Evolutionary conservation across 2,113 vertebrate genomes (phyloP).

Genomic region (Anarrhichthys ocellatus): DNA sequence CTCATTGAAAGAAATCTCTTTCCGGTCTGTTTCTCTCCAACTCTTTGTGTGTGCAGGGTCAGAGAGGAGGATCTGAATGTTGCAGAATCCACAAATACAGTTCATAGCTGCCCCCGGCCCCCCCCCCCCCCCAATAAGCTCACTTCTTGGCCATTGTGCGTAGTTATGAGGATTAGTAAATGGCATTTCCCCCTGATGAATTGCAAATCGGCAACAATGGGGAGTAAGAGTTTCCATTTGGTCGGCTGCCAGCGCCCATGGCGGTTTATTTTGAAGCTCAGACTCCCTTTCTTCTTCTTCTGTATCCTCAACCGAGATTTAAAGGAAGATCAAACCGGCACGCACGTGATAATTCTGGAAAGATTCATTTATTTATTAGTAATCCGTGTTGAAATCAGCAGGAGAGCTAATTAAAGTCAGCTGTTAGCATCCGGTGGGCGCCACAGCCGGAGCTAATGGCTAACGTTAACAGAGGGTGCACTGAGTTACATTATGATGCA

Average conservation of each 20-base stretch:
- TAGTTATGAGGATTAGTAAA: conserved; percentile 62
- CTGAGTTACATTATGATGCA: no score
- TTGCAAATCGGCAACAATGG: conserved; percentile 59
- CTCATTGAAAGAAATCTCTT: conserved; percentile 64
- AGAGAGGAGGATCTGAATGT: conserved; percentile 18
- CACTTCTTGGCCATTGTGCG: conserved; percentile 30
- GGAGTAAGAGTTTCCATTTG: conserved; percentile 68
- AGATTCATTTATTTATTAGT: no score
- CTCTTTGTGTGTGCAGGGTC: conserved; percentile 31
- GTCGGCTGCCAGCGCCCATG: conserved; percentile 51
- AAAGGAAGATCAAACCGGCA: background rate
- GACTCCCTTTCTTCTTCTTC: background rate
- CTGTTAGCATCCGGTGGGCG: no score
- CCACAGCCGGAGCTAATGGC: no score
- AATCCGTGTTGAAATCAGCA: no score
- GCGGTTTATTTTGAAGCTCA: conserved; percentile 25
- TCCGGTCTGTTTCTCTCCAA: conserved; percentile 59
- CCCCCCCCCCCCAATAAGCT: conserved; percentile 9
- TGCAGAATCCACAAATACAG: background rate
- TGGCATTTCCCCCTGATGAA: conserved; percentile 67
- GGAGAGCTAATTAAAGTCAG: no score
- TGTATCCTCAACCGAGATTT: background rate
- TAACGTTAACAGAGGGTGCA: no score
- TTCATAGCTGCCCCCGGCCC: background rate
- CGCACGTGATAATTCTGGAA: no score